Conservation (phyloP, 2,888 invertebrate species). For the Ypsolopha sequella region DNA sequence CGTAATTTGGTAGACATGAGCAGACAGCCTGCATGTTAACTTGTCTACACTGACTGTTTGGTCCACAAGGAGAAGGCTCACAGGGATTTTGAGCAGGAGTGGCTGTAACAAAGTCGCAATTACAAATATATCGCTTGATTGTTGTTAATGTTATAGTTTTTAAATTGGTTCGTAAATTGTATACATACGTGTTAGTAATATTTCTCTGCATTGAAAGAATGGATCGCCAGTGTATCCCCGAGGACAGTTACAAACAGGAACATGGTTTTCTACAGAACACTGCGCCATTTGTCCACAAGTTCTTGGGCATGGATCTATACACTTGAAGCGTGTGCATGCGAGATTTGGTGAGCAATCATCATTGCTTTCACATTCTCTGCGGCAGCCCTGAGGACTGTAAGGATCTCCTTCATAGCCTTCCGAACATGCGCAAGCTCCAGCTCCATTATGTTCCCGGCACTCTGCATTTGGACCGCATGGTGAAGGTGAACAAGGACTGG, state of each 20-base stretch:
- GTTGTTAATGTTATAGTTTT: too few relatives aligned
- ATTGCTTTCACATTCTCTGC: conserved; percentile 83
- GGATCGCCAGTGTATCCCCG: conserved; percentile 85
- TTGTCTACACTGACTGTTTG: conserved; percentile 87
- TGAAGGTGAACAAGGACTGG: conserved; percentile 85
- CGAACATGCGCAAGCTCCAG: conserved; percentile 87
- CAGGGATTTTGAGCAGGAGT: conserved; percentile 77
- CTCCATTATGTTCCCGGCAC: conserved; percentile 84
- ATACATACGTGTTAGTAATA: conserved; percentile 47
- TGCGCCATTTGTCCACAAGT: conserved; percentile 86
- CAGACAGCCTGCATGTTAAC: conserved; percentile 87
- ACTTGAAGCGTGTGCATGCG: conserved; percentile 86
- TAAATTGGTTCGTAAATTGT: background rate
- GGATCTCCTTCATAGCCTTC: conserved; percentile 87
- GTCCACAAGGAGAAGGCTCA: conserved; percentile 87
- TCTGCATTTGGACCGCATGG: conserved; percentile 90
- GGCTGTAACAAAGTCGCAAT: conserved; percentile 24
- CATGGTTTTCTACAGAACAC: conserved; percentile 83
- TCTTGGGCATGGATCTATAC: conserved; percentile 86
- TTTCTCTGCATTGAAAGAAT: conserved; percentile 79
- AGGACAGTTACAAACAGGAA: conserved; percentile 83
- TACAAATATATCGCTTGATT: background rate
- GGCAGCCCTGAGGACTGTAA: conserved; percentile 78
- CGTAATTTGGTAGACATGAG: conserved; percentile 83
- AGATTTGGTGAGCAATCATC: conserved; percentile 79